These are phyloP conservation scores for Garrulus glandarius DNA, from an alignment of 2,797 vertebrate genomes.

Conservation along the genomic window DNA sequence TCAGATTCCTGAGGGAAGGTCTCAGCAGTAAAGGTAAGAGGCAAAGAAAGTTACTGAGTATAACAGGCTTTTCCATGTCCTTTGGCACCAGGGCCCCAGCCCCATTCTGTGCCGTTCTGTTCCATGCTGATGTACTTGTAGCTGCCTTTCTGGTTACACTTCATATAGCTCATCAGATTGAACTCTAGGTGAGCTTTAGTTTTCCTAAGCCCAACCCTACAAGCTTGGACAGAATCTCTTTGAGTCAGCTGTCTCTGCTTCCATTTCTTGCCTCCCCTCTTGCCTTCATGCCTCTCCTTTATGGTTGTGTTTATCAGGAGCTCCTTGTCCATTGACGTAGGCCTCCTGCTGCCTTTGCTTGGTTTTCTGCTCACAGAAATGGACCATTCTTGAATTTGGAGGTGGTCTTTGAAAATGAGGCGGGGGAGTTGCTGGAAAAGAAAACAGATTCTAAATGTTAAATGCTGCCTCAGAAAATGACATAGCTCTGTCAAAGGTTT, in stretches of 20 bases:
- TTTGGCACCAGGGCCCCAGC: neutral
- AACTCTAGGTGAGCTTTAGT: neutral
- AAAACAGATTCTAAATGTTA: neutral
- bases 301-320: neutral
- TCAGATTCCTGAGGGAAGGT: neutral
- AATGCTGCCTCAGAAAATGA: constrained; percentile 6
- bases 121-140: neutral
- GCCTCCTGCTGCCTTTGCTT: neutral
- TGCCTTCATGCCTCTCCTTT: neutral
- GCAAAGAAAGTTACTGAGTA: neutral
- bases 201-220: neutral
- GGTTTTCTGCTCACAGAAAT: neutral
- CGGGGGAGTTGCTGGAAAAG: neutral
- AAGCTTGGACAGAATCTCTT: neutral
- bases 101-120: neutral
- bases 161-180: neutral
- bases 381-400: neutral
- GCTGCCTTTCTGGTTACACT: neutral
- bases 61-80: neutral
- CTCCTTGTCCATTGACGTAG: neutral
- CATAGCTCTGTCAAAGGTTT: neutral
- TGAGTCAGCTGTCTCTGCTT: neutral
- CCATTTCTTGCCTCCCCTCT: neutral
- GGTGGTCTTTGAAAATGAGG: neutral
- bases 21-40: neutral